Percentiles rank a stretch among this genome's conserved stretches.
Evolutionary conservation across 1,140 invertebrate genomes (phyloP).

Genomic region (Zaprionus tsacasi): DNA sequence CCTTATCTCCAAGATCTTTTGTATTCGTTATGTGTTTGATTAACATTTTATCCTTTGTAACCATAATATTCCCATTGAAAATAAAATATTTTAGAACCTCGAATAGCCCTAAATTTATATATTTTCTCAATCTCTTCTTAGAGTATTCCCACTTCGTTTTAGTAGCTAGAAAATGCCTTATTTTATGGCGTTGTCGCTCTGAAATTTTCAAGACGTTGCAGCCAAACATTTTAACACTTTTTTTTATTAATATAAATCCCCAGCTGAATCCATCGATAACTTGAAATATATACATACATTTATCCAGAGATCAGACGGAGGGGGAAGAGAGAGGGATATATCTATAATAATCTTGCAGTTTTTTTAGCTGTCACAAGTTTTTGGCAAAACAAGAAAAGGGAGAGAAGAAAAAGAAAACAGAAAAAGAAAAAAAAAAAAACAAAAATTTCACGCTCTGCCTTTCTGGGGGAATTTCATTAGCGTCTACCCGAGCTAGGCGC

Average conservation of each 20-base stretch:
- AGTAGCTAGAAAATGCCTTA: background rate
- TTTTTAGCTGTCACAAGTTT: conserved; percentile 26
- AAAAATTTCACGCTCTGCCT: conserved; percentile 32
- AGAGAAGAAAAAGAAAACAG: background rate
- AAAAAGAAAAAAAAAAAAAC: background rate
- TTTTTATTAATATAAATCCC: conserved; percentile 66
- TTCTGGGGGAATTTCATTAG: conserved; percentile 65
- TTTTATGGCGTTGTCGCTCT: conserved; percentile 51
- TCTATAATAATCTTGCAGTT: conserved; percentile 7
- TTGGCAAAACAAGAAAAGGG: conserved; percentile 20
- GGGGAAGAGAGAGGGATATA: conserved; percentile 6
- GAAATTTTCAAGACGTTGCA: conserved; percentile 66
- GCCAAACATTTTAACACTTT: conserved; percentile 79
- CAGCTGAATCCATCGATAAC: conserved; percentile 9
- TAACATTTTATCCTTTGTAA: no score
- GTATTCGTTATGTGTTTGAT: no score
- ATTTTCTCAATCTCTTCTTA: background rate
- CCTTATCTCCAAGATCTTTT: no score
- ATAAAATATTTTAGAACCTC: no score
- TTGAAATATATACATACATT: background rate
- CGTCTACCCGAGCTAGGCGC: conserved; percentile 7
- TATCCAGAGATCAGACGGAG: conserved; percentile 4
- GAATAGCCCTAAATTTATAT: background rate
- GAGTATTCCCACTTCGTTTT: background rate
- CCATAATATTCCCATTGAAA: no score